Evolutionary conservation across 2,113 vertebrate genomes (phyloP).

Genomic region (Actenoides hombroni): DNA sequence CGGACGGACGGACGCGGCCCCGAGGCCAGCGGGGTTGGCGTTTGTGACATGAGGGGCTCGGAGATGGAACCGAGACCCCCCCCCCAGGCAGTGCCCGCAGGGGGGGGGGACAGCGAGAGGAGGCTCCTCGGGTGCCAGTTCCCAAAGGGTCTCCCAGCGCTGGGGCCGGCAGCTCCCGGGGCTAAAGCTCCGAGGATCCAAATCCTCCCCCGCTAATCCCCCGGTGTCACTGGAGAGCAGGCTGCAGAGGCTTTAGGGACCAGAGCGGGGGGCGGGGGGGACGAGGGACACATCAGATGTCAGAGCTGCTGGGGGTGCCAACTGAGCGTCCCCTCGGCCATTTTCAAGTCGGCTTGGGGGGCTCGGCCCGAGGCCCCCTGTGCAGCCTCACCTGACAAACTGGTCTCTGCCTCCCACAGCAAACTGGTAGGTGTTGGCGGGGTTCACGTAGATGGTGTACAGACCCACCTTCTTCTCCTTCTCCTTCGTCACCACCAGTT

Average conservation of each 20-base stretch:
- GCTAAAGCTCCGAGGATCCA: not conserved
- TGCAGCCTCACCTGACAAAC: conserved; percentile 84
- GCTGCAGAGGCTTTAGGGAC: not conserved
- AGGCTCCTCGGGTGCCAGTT: not conserved
- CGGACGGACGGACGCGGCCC: not conserved
- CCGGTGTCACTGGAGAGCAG: not conserved
- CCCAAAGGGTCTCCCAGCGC: not conserved
- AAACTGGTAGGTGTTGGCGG: conserved; percentile 91
- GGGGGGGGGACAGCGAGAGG: not conserved
- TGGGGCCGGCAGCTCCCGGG: not conserved
- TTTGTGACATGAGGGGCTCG: not conserved
- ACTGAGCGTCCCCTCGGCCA: not conserved
- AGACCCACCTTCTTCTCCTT: conserved; percentile 95
- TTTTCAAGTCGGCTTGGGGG: not conserved
- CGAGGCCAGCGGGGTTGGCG: not conserved
- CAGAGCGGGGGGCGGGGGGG: not conserved
- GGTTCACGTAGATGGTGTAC: conserved; percentile 95
- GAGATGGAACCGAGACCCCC: accelerated
- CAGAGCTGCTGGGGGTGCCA: not conserved
- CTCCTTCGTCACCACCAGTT: conserved; percentile 93
- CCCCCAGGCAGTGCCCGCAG: accelerated
- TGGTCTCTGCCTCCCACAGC: conserved; percentile 94
- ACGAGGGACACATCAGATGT: not conserved
- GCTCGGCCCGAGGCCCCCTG: not conserved
- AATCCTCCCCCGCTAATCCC: not conserved